phyloP scores from a whole-genome alignment of 2,888 invertebrate species.

The Choristoneura rosaceana region DNA sequence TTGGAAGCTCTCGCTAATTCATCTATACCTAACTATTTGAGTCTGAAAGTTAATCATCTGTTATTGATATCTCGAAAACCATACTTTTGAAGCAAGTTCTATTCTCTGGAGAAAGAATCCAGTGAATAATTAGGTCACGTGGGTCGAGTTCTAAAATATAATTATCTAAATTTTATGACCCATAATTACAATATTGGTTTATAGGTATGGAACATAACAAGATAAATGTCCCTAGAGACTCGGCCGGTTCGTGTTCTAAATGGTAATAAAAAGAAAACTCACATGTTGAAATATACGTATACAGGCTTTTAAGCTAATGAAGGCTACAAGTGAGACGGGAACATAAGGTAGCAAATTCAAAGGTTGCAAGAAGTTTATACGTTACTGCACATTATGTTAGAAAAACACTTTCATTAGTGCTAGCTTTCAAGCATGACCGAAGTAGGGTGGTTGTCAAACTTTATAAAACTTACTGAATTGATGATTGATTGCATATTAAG shows the following conservation, averaged over 20 bases:
- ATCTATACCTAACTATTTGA: background rate
- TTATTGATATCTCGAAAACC: background rate
- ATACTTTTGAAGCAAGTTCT: background rate
- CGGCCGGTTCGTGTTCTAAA: background rate
- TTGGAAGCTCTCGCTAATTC: no score
- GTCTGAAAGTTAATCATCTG: background rate
- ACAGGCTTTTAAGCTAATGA: constrained; percentile 20
- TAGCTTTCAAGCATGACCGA: background rate
- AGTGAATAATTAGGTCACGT: background rate
- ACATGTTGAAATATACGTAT: background rate
- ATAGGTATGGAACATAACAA: background rate
- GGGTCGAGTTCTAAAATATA: background rate
- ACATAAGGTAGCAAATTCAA: background rate
- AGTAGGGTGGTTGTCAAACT: background rate
- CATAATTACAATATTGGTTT: background rate
- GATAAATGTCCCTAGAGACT: background rate
- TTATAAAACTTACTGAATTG: background rate
- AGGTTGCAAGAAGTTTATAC: constrained; percentile 3
- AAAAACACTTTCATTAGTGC: background rate
- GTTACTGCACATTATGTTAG: background rate
- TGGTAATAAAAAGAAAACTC: constrained; percentile 6
- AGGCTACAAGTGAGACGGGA: background rate
- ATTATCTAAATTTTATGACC: background rate
- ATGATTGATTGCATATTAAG: no score
- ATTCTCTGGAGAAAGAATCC: background rate